Conservation (phyloP, 2,888 invertebrate species). For the Parnassius orleans region DNA sequence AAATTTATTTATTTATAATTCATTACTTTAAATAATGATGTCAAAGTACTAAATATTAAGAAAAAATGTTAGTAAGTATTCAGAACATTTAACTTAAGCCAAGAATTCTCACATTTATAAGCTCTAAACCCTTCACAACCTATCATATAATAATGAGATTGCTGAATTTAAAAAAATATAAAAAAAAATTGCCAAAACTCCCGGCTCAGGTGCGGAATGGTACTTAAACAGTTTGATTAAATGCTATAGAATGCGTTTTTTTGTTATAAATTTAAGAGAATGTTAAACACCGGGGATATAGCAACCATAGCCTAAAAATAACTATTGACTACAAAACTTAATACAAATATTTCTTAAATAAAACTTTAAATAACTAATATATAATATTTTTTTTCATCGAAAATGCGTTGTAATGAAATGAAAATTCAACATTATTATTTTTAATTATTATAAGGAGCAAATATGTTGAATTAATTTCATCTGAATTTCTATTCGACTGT, state of each 20-base stretch:
- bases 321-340: constrained; percentile 25
- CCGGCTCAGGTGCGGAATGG: constrained; percentile 62
- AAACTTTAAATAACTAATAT: constrained; percentile 8
- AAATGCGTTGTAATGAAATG: neutral
- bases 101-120: constrained; percentile 39
- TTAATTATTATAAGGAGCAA: neutral
- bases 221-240: constrained; percentile 41
- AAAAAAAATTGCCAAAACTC: constrained; percentile 56
- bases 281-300: constrained; percentile 18
- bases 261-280: constrained; percentile 24
- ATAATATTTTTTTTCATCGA: constrained; percentile 2
- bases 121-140: constrained; percentile 59
- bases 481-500: constrained; percentile 19
- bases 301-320: constrained; percentile 27
- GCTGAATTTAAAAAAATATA: constrained; percentile 41
- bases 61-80: constrained; percentile 5
- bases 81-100: constrained; percentile 10
- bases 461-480: neutral
- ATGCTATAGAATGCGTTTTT: constrained; percentile 40
- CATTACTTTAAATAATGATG: no score
- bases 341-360: constrained; percentile 9
- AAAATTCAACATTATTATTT: neutral
- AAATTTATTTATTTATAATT: neutral
- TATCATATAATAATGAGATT: constrained; percentile 62
- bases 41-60: no score